A percentile compares a stretch with the other conserved stretches of the same genome.
These are phyloP conservation scores for Itoplectis maculator DNA, from an alignment of 2,888 invertebrate genomes.

Conservation along the genomic window DNA sequence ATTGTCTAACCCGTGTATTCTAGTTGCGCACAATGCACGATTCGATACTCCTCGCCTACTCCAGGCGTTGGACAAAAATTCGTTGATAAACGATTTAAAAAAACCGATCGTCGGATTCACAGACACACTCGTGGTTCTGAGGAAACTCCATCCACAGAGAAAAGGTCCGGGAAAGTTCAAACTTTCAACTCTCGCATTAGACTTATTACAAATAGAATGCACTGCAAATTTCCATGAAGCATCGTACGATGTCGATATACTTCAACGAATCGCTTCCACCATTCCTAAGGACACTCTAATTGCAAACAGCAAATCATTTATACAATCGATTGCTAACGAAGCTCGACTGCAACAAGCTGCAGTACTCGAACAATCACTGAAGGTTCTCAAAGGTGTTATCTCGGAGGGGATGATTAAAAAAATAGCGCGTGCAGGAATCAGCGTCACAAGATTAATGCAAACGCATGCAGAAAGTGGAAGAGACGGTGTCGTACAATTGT, in stretches of 20 bases:
- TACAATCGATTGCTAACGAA: too few relatives aligned
- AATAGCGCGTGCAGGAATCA: too few relatives aligned
- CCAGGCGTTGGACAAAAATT: slow-evolving; percentile 41
- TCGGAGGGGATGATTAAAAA: too few relatives aligned
- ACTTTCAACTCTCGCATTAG: slow-evolving; percentile 47
- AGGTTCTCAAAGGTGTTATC: too few relatives aligned
- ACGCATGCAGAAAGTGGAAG: too few relatives aligned
- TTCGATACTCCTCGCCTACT: slow-evolving; percentile 50
- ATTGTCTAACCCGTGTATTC: slow-evolving; percentile 48
- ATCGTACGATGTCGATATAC: slow-evolving; percentile 45
- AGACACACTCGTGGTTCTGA: slow-evolving; percentile 48
- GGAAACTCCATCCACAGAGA: slow-evolving; percentile 39
- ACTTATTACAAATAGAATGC: slow-evolving; percentile 42
- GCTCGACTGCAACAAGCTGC: too few relatives aligned
- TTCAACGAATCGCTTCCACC: slow-evolving; percentile 43
- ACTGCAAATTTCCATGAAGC: slow-evolving; percentile 42
- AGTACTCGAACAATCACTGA: too few relatives aligned
- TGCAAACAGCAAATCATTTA: too few relatives aligned
- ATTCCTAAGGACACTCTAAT: slow-evolving; percentile 46
- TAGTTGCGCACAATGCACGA: slow-evolving; percentile 51
- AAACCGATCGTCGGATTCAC: slow-evolving; percentile 43
- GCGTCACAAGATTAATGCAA: too few relatives aligned
- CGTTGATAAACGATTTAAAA: slow-evolving; percentile 39
- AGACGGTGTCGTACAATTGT: too few relatives aligned
- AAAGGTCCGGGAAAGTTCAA: slow-evolving; percentile 51